Evolutionary conservation across 2,888 invertebrate species (phyloP).

Genomic region (Reticulitermes lucifugus): DNA sequence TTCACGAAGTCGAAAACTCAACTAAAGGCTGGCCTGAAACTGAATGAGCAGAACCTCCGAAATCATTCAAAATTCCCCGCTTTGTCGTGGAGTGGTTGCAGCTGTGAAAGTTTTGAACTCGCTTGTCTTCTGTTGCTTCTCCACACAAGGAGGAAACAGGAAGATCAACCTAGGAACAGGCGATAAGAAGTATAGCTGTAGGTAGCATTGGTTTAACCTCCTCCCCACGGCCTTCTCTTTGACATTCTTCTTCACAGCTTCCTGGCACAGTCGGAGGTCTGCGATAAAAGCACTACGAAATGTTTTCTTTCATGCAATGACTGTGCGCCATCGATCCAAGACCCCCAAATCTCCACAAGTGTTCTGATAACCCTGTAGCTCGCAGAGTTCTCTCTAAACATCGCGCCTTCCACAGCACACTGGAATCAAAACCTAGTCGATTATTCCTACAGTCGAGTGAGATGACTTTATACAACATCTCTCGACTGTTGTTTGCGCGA

Average conservation of each 20-base stretch:
- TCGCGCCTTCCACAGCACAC: neutral
- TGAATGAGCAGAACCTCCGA: conserved; percentile 3
- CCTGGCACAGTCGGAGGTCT: conserved; percentile 9
- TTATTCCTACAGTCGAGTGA: neutral
- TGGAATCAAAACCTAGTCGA: conserved; percentile 21
- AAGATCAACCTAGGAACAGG: conserved; percentile 23
- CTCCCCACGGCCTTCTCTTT: conserved; percentile 1
- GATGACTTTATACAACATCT: neutral
- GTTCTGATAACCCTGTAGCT: conserved; percentile 33
- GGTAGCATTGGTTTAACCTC: conserved; percentile 22
- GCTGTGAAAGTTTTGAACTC: conserved; percentile 2
- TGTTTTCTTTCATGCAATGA: conserved; percentile 28
- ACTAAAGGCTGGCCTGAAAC: neutral
- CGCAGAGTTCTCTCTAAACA: neutral
- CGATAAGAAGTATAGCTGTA: conserved; percentile 4
- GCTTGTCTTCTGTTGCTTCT: conserved; percentile 5
- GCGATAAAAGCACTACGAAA: conserved; percentile 33
- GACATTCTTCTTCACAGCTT: conserved; percentile 20
- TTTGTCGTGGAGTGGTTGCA: neutral
- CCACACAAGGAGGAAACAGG: neutral
- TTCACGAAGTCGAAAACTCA: conserved; percentile 20
- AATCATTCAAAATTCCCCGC: conserved; percentile 11
- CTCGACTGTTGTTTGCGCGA: neutral
- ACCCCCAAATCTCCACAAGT: neutral
- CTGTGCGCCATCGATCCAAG: conserved; percentile 23